These are phyloP conservation scores for Telenomus remus DNA, from an alignment of 1,140 invertebrate genomes.

Conservation along the genomic window DNA sequence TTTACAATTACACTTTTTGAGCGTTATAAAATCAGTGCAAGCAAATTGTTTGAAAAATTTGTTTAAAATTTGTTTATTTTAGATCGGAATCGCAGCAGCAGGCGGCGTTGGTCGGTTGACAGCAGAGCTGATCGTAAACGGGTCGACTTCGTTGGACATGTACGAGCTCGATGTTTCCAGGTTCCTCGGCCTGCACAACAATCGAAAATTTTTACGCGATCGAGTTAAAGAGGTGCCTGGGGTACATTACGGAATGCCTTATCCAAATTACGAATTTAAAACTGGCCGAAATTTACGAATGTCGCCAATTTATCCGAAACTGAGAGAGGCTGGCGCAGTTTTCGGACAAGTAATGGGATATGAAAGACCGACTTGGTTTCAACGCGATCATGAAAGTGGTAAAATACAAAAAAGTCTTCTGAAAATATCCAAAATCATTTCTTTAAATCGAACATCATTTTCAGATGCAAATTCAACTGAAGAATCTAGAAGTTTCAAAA, in stretches of 20 bases:
- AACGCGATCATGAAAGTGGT: conserved; percentile 73
- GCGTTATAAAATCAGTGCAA: too few relatives aligned
- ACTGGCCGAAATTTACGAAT: conserved; percentile 94
- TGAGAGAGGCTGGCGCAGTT: conserved; percentile 94
- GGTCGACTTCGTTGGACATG: conserved; percentile 88
- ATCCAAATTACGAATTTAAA: conserved; percentile 90
- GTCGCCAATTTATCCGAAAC: conserved; percentile 96
- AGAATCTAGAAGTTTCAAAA: conserved; percentile 76
- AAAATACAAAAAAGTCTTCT: conserved; percentile 5
- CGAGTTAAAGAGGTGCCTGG: conserved; percentile 95
- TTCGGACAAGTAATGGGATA: conserved; percentile 99
- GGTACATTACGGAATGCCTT: conserved; percentile 87
- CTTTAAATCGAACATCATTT: background rate
- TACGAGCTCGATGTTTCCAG: conserved; percentile 94
- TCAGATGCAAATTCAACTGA: conserved; percentile 65
- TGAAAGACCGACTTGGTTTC: conserved; percentile 96
- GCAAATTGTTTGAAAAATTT: too few relatives aligned
- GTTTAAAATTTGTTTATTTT: conserved; percentile 6
- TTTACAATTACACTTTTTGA: conserved; percentile 8
- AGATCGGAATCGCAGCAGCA: conserved; percentile 90
- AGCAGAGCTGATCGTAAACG: conserved; percentile 91
- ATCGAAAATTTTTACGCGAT: conserved; percentile 94
- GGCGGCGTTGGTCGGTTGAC: conserved; percentile 94
- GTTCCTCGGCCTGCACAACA: conserved; percentile 97
- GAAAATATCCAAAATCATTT: too few relatives aligned